Base-by-base conservation (phyloP, 2,888 invertebrate species). In the Oscheius sp. region DNA sequence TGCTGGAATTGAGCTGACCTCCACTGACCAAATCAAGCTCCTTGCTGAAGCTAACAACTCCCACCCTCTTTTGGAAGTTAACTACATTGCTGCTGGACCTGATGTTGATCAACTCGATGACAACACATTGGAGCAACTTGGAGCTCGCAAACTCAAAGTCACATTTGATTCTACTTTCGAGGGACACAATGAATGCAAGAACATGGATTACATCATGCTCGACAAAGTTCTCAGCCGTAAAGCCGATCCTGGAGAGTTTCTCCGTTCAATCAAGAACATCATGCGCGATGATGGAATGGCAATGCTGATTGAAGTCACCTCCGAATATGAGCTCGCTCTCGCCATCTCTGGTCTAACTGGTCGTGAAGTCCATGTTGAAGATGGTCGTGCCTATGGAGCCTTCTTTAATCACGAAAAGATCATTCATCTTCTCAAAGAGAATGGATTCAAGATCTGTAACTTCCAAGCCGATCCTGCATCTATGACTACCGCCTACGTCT, bases 261-360 rank as follows among this genome's bases (percentile, higher is more conserved):
- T 86, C 50, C 58, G 82, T 48, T 72, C 79, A 2, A 72, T 81
- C 70, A 76, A 75, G 55, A 48, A 82, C 53, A 61, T 86, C 37
- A 70, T 86, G 29, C 77, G 85, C n/a, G 87, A 87, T 5, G 86
- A 87, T 67, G 89, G 89, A 4, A 88, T 89, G 78, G 67, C 87
- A 27, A 78, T 89, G 65, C 80, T 89, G 5, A 82, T 86, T 63
- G 89, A 89, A 81, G 79, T 86, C 25, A 88, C 88, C 1, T 69
- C 79, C 25, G 86, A 88, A 74, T 83, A 75, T 50, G 85, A 85
- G 68, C 67, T 82, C 29, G 81, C 83, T 46, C 69, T 81, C 17
- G 71, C 80, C 17, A 70, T 80, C 29, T 75, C 84, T 27, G 82
- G 67, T 46, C 75, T 84, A 23, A 73, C 76, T 5, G 82, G 82